phyloP scores from a whole-genome alignment of 2,888 invertebrate species.

The Cordilura impudica region DNA sequence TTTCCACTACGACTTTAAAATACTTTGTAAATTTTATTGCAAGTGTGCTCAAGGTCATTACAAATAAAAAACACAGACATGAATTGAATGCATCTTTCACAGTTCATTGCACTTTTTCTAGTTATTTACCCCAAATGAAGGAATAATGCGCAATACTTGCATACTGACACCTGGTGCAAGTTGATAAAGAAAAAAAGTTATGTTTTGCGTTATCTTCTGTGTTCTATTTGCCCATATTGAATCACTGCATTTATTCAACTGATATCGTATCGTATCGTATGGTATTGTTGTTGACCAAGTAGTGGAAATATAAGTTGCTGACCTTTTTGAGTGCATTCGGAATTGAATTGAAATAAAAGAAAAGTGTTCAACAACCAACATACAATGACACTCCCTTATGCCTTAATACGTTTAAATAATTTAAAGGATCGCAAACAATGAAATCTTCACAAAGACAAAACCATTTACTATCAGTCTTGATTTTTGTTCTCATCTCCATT shows the following conservation, averaged over 20 bases:
- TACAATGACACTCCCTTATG: slow-evolving; percentile 57
- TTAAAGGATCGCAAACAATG: slow-evolving; percentile 57
- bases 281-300: slow-evolving; percentile 53
- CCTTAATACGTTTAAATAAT: slow-evolving; percentile 40
- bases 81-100: slow-evolving; percentile 12
- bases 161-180: slow-evolving; percentile 50
- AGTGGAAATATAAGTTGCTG: slow-evolving; percentile 58
- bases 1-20: background rate
- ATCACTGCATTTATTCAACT: background rate
- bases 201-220: slow-evolving; percentile 9
- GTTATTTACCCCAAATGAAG: slow-evolving; percentile 49
- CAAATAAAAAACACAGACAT: slow-evolving; percentile 46
- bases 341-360: slow-evolving; percentile 22
- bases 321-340: slow-evolving; percentile 61
- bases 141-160: background rate
- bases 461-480: slow-evolving; percentile 21
- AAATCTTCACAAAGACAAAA: slow-evolving; percentile 47
- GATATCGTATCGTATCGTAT: background rate
- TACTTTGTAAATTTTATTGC: slow-evolving; percentile 17
- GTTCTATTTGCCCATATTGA: slow-evolving; percentile 1
- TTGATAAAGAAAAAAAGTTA: slow-evolving; percentile 18
- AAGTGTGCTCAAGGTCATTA: slow-evolving; percentile 60
- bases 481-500: background rate
- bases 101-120: slow-evolving; percentile 57
- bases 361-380: slow-evolving; percentile 49